These are phyloP conservation scores for Hecatera dysodea DNA, from an alignment of 2,888 invertebrate species.

Conservation along the genomic window DNA sequence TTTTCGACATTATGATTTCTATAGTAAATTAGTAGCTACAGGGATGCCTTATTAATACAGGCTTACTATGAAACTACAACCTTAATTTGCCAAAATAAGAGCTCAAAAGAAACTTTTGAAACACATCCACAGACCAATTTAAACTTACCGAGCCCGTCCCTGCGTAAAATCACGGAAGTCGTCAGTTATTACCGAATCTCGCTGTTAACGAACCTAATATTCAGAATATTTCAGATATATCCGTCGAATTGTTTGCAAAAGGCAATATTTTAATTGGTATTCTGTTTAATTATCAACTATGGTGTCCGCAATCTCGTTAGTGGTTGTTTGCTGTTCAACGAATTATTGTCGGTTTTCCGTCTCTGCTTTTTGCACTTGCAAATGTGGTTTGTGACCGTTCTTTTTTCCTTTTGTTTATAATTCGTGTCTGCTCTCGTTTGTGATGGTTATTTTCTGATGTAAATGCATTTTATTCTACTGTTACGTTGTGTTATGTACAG, in stretches of 20 bases:
- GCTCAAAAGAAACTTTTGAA: conserved; percentile 9
- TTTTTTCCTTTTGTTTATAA: not conserved
- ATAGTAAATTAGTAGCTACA: not conserved
- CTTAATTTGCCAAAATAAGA: not conserved
- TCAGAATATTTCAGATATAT: conserved; percentile 58
- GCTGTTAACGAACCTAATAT: conserved; percentile 77
- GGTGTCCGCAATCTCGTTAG: conserved; percentile 65
- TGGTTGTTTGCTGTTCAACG: conserved; percentile 63
- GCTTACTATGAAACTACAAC: not conserved
- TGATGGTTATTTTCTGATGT: not conserved
- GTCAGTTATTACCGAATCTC: conserved; percentile 66
- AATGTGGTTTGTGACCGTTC: conserved; percentile 21
- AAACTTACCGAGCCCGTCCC: conserved; percentile 43
- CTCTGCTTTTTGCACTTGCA: conserved; percentile 36
- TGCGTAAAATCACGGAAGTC: conserved; percentile 52
- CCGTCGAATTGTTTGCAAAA: conserved; percentile 72
- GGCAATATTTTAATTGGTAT: conserved; percentile 79
- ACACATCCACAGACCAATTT: conserved; percentile 21
- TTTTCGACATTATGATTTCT: not conserved
- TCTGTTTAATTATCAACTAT: conserved; percentile 65
- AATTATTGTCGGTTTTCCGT: conserved; percentile 46
- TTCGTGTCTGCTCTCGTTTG: not conserved
- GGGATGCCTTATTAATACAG: not conserved
- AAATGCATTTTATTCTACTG: not conserved
- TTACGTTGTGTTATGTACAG: too few relatives aligned